Percentiles rank a stretch among this genome's conserved stretches.
Conservation (phyloP, 2,797 vertebrate genomes). For the Catostomus latipinnis region DNA sequence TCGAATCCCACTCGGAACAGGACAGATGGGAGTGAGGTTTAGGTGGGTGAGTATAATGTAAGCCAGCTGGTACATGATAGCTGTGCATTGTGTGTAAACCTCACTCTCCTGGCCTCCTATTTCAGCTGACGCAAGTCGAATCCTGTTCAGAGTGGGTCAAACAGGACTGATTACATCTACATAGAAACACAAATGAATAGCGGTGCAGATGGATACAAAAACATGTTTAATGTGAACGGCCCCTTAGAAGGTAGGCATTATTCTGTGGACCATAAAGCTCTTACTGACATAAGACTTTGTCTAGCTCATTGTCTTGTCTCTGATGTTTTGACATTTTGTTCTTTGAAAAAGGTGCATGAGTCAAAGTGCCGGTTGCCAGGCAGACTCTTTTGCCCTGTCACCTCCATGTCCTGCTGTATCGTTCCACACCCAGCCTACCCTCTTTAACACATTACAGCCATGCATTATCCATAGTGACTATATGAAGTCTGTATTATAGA, state of each 20-base stretch:
- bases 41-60: no score
- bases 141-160: no score
- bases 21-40: no score
- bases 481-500: conserved; percentile 50
- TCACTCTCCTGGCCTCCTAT: no score
- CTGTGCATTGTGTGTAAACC: no score
- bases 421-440: not conserved
- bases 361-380: conserved; percentile 4
- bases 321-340: conserved; percentile 21
- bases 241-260: conserved; percentile 7
- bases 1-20: no score
- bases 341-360: not conserved
- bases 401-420: conserved; percentile 12
- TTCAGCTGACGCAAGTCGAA: no score
- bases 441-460: conserved; percentile 9
- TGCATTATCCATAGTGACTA: conserved; percentile 36
- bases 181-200: no score
- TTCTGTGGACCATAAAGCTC: conserved; percentile 7
- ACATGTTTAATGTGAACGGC: no score
- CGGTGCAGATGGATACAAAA: no score
- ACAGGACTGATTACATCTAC: no score
- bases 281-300: conserved; percentile 13
- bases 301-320: not conserved
- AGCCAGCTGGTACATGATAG: no score
- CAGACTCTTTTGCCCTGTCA: conserved; percentile 18